Percentiles rank a stretch among this genome's conserved stretches.
Conservation (phyloP, 2,888 invertebrate species). For the Pyrrhopygopsis socrates region DNA sequence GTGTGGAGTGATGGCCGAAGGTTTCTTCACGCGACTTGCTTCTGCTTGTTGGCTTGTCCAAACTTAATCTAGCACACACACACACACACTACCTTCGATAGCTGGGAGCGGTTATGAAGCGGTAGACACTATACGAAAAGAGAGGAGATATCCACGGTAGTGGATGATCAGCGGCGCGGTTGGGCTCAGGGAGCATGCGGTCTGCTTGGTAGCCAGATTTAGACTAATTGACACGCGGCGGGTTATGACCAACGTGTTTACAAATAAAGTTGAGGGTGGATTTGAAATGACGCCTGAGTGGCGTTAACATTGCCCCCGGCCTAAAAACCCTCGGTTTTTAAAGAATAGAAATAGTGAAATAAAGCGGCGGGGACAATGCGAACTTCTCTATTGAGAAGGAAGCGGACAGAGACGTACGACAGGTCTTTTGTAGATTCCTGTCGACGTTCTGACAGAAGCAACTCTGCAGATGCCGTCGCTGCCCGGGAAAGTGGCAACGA, state of each 20-base stretch:
- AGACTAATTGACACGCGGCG: neutral
- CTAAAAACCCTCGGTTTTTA: neutral
- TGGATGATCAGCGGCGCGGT: neutral
- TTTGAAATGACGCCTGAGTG: neutral
- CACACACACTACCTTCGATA: too few species aligned
- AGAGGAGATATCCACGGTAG: neutral
- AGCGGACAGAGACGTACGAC: constrained; percentile 79
- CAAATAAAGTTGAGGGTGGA: neutral
- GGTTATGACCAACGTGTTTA: neutral
- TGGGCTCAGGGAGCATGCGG: neutral
- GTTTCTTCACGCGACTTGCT: neutral
- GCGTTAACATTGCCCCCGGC: neutral
- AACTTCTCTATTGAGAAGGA: constrained; percentile 82
- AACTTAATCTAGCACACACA: too few species aligned
- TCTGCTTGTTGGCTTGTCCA: neutral
- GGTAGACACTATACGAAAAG: too few species aligned
- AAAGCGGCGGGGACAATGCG: neutral
- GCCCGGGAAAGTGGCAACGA: constrained; percentile 20
- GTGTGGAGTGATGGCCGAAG: neutral
- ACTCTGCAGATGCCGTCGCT: constrained; percentile 28
- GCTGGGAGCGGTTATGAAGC: neutral
- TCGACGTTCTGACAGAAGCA: constrained; percentile 33
- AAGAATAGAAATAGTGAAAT: neutral
- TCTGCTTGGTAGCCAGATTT: neutral
- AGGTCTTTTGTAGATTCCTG: constrained; percentile 32